Percentiles rank a stretch among this genome's conserved stretches.
phyloP scores from a whole-genome alignment of 1,140 invertebrate species.

The Orius laevigatus region DNA sequence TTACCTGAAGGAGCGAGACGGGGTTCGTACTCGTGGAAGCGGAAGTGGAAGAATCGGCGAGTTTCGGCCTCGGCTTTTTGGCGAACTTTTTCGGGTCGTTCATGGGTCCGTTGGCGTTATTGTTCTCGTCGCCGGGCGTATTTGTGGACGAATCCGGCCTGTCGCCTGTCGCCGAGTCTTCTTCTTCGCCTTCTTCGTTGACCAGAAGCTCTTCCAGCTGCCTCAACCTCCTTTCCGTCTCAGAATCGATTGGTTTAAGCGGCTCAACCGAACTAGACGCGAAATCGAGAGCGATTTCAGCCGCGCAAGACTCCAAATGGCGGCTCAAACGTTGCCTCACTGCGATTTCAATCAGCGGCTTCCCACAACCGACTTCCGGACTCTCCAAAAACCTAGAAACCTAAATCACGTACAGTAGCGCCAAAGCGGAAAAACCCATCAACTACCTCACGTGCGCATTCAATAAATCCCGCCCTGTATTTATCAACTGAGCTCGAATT shows the following conservation, averaged over 20 bases:
- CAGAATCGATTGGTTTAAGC: conserved; percentile 9
- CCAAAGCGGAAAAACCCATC: not conserved
- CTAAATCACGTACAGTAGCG: no score
- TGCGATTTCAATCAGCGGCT: conserved; percentile 15
- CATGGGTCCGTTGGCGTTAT: conserved; percentile 13
- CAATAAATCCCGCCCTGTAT: conserved; percentile 59
- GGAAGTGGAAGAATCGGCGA: conserved; percentile 27
- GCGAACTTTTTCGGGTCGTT: not conserved
- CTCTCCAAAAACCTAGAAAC: conserved; percentile 24
- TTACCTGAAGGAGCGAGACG: conserved; percentile 15
- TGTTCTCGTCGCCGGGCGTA: conserved; percentile 20
- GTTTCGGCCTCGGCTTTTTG: conserved; percentile 19
- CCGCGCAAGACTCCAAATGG: conserved; percentile 52
- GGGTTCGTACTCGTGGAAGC: conserved; percentile 9
- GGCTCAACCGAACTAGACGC: conserved; percentile 28
- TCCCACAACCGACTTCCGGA: conserved; percentile 21
- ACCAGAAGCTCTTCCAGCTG: conserved; percentile 14
- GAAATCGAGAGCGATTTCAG: conserved; percentile 48
- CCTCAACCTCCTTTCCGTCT: conserved; percentile 12
- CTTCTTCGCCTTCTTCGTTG: not conserved
- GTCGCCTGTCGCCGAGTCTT: not conserved
- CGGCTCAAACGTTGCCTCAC: conserved; percentile 36
- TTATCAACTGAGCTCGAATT: conserved; percentile 38
- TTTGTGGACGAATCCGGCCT: conserved; percentile 37
- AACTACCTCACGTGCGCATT: conserved; percentile 57